These are phyloP conservation scores for Aplodontia rufa DNA, from an alignment of 2,113 vertebrate genomes.

Conservation along the genomic window DNA sequence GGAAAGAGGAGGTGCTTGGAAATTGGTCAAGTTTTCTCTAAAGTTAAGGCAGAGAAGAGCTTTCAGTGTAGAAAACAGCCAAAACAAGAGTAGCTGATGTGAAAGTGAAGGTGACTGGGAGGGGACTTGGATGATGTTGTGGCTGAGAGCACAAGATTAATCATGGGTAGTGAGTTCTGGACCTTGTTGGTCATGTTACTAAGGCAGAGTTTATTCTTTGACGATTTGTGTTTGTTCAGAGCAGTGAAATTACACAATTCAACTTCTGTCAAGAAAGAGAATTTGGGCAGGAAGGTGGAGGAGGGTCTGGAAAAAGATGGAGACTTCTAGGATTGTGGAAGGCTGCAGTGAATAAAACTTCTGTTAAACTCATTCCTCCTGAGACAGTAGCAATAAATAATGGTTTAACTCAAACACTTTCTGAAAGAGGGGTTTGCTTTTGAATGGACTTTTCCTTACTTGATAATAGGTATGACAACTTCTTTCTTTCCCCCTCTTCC, in stretches of 20 bases:
- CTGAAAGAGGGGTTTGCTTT: not conserved
- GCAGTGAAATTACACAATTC: not conserved
- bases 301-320: not conserved
- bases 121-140: not conserved
- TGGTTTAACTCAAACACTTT: not conserved
- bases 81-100: not conserved
- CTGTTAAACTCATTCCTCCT: not conserved
- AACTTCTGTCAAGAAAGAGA: not conserved
- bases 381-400: not conserved
- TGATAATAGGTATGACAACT: not conserved
- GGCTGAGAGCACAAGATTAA: not conserved
- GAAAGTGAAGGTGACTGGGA: not conserved
- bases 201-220: not conserved
- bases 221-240: not conserved
- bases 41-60: not conserved
- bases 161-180: not conserved
- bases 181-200: not conserved
- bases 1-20: not conserved
- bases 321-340: not conserved
- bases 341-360: not conserved
- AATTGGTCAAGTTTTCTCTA: not conserved
- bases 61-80: not conserved
- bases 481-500: not conserved
- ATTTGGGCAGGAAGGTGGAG: not conserved
- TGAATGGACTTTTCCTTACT: not conserved